These are phyloP conservation scores for Amphimallon solstitiale DNA, from an alignment of 2,888 invertebrate species.

Conservation along the genomic window DNA sequence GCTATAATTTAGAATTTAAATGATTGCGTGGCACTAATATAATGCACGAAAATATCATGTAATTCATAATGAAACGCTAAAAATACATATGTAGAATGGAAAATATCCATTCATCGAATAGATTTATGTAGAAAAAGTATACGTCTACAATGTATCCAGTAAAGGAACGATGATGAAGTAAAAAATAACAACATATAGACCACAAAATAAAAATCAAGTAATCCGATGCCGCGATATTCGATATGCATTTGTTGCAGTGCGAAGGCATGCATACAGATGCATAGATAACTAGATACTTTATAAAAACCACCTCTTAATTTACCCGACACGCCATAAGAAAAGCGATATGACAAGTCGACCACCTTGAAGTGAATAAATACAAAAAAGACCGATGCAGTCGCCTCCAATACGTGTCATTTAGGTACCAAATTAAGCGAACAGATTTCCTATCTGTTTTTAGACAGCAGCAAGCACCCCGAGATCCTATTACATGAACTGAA, in stretches of 20 bases:
- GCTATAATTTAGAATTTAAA: too few species aligned
- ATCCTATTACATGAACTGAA: slow-evolving; percentile 34
- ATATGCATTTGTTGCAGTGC: slow-evolving; percentile 49
- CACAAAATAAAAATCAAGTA: slow-evolving; percentile 39
- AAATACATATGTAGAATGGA: too few species aligned
- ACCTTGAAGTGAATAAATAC: slow-evolving; percentile 45
- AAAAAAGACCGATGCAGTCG: slow-evolving; percentile 44
- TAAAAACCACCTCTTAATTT: slow-evolving; percentile 51
- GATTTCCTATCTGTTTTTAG: slow-evolving; percentile 43
- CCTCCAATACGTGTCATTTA: slow-evolving; percentile 51
- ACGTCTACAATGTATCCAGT: neutral
- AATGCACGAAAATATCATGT: too few species aligned
- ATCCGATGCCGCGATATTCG: slow-evolving; percentile 42
- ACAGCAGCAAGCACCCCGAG: slow-evolving; percentile 31
- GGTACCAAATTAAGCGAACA: slow-evolving; percentile 52
- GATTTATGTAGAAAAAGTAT: neutral
- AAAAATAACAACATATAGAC: slow-evolving; percentile 31
- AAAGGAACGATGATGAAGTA: neutral
- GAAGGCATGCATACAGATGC: slow-evolving; percentile 50
- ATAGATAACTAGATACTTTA: slow-evolving; percentile 50
- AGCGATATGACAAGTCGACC: slow-evolving; percentile 49
- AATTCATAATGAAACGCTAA: too few species aligned
- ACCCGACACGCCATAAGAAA: slow-evolving; percentile 42
- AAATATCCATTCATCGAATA: too few species aligned
- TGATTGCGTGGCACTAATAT: too few species aligned